Percentiles rank a stretch among this genome's conserved stretches.
Evolutionary conservation across 2,113 vertebrate genomes (phyloP).

Genomic region (Neolamprologus devosi): DNA sequence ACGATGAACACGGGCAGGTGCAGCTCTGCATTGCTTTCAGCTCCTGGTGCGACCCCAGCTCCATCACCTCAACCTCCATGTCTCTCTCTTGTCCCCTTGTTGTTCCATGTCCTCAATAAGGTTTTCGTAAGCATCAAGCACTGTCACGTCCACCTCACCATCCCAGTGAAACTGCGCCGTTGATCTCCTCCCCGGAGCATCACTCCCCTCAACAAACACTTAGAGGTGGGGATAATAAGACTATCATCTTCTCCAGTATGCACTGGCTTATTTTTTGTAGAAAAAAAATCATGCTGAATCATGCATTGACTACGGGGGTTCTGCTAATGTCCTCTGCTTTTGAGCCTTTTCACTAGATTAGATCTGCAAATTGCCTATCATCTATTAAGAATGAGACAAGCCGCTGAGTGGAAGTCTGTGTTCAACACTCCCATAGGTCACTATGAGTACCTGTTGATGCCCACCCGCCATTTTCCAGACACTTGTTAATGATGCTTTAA

Average conservation of each 20-base stretch:
- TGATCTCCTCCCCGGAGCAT: not conserved
- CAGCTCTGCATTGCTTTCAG: not conserved
- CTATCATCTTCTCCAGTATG: not conserved
- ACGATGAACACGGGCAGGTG: not conserved
- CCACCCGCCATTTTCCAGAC: not conserved
- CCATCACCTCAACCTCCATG: not conserved
- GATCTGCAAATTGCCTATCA: not conserved
- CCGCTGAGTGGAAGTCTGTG: not conserved
- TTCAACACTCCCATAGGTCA: not conserved
- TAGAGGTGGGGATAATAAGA: not conserved
- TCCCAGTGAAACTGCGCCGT: not conserved
- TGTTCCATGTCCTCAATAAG: not conserved
- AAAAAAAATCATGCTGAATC: not conserved
- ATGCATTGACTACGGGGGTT: not conserved
- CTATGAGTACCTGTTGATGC: not conserved
- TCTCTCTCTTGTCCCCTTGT: not conserved
- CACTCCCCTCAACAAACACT: not conserved
- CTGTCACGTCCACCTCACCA: not conserved
- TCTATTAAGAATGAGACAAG: not conserved
- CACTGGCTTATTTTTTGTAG: not conserved
- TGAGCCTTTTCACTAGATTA: not conserved
- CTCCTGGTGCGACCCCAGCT: not conserved
- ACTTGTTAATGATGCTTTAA: not conserved
- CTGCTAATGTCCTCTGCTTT: not conserved
- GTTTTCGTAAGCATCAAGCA: not conserved